phyloP scores from a whole-genome alignment of 2,888 invertebrate genomes.

The Euspilapteryx auroguttella region DNA sequence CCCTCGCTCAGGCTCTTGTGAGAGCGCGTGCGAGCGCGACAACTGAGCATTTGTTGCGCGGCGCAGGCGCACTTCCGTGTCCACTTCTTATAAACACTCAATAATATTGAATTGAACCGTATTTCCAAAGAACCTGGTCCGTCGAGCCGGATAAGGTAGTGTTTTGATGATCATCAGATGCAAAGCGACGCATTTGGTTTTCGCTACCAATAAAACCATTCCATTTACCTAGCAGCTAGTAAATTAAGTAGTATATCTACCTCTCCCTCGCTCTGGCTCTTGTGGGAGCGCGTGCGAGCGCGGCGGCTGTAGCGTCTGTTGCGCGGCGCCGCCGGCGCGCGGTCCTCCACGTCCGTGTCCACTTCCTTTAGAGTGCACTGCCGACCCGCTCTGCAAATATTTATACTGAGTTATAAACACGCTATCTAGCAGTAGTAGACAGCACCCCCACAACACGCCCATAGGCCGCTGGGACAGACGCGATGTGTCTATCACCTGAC shows the following conservation, averaged over 20 bases:
- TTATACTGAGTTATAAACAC: too few relatives aligned
- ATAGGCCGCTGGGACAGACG: constrained; percentile 61
- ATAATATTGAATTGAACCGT: too few relatives aligned
- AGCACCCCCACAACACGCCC: constrained; percentile 81
- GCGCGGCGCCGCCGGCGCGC: constrained; percentile 23
- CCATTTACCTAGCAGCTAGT: too few relatives aligned
- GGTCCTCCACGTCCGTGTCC: constrained; percentile 71
- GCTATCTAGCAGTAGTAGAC: too few relatives aligned
- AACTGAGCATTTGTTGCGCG: constrained; percentile 33
- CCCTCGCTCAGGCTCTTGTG: constrained; percentile 50
- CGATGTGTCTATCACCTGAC: constrained; percentile 49
- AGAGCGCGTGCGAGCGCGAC: constrained; percentile 42
- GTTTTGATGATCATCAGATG: too few relatives aligned
- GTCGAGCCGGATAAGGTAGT: too few relatives aligned
- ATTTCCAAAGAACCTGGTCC: too few relatives aligned
- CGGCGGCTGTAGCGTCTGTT: constrained; percentile 34
- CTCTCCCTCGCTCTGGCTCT: constrained; percentile 52
- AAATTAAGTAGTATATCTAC: too few relatives aligned
- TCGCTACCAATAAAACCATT: too few relatives aligned
- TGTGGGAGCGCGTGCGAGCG: constrained; percentile 46
- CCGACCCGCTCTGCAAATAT: constrained; percentile 52
- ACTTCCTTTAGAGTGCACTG: constrained; percentile 66
- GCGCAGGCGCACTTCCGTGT: constrained; percentile 59
- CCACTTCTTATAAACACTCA: constrained; percentile 69
- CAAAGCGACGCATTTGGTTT: too few relatives aligned